Percentiles rank a stretch among this genome's conserved stretches.
Conservation (phyloP, 2,113 vertebrate species). For the Ancistrus triradiatus region DNA sequence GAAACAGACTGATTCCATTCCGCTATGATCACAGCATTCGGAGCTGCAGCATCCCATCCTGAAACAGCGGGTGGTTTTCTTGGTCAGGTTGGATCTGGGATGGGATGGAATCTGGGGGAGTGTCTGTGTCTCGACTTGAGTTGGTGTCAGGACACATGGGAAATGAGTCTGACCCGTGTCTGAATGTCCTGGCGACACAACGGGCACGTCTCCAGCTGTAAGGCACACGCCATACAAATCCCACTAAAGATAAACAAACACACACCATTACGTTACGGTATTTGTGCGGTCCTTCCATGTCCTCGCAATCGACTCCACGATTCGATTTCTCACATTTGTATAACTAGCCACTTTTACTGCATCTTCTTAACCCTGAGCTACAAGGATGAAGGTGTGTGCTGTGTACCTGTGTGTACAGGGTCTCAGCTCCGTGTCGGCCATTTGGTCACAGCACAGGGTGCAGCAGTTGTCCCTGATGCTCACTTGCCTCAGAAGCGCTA, state of each 20-base stretch:
- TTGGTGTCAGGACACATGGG: conserved; percentile 94
- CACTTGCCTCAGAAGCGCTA: conserved; percentile 95
- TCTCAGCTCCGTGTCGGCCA: conserved; percentile 94
- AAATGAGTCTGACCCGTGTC: conserved; percentile 93
- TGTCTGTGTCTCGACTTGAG: conserved; percentile 45
- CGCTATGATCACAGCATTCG: conserved; percentile 7
- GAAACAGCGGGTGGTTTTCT: conserved; percentile 34
- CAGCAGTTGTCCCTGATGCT: conserved; percentile 98
- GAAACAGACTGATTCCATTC: conserved; percentile 1
- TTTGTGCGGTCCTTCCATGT: no score
- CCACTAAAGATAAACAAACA: conserved; percentile 68
- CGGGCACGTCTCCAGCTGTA: conserved; percentile 98
- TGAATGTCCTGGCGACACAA: conserved; percentile 98
- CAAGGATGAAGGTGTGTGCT: not conserved
- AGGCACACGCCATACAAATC: conserved; percentile 99
- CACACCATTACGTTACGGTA: not conserved
- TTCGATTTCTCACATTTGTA: no score
- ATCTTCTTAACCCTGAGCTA: not conserved
- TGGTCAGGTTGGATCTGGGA: conserved; percentile 35
- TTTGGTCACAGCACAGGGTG: conserved; percentile 93
- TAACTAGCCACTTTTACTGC: no score
- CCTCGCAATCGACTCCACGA: no score
- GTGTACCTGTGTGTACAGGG: conserved; percentile 93
- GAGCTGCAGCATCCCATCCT: conserved; percentile 31
- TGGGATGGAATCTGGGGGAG: conserved; percentile 43